A percentile compares a stretch with the other conserved stretches of the same genome.
phyloP scores from a whole-genome alignment of 2,113 vertebrate genomes.

The Hipposideros armiger region DNA sequence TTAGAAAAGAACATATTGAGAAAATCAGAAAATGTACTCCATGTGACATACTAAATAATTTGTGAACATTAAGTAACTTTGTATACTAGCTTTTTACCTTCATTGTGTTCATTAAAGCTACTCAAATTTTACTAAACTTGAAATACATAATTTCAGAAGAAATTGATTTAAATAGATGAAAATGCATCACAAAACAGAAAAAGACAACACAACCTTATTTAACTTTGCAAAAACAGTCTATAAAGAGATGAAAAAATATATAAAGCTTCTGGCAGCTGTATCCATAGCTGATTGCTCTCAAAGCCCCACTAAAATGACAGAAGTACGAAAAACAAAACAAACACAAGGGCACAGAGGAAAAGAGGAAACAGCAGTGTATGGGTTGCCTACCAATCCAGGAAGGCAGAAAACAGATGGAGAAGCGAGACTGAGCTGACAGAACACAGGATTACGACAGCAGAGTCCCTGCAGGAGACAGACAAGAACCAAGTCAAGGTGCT shows the following conservation, averaged over 20 bases:
- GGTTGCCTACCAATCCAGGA: not conserved
- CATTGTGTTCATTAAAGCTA: constrained; percentile 3
- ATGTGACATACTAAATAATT: not conserved
- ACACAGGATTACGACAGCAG: not conserved
- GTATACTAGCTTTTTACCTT: not conserved
- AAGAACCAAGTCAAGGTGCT: not conserved
- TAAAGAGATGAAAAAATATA: not conserved
- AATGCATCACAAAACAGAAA: not conserved
- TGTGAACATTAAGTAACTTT: not conserved
- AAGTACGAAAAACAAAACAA: not conserved
- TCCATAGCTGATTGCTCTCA: not conserved
- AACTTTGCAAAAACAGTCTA: not conserved
- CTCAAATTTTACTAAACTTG: not conserved
- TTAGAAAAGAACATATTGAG: not conserved
- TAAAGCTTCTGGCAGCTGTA: not conserved
- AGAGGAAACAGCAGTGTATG: not conserved
- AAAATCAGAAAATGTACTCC: not conserved
- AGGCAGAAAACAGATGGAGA: not conserved
- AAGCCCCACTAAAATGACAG: not conserved
- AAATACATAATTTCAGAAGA: constrained; percentile 4
- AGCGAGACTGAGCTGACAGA: not conserved
- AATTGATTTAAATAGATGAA: not conserved
- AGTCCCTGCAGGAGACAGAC: not conserved
- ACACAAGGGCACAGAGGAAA: not conserved
- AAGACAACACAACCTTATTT: not conserved